Base-by-base conservation (phyloP, 2,113 vertebrate genomes). In the Riparia riparia region DNA sequence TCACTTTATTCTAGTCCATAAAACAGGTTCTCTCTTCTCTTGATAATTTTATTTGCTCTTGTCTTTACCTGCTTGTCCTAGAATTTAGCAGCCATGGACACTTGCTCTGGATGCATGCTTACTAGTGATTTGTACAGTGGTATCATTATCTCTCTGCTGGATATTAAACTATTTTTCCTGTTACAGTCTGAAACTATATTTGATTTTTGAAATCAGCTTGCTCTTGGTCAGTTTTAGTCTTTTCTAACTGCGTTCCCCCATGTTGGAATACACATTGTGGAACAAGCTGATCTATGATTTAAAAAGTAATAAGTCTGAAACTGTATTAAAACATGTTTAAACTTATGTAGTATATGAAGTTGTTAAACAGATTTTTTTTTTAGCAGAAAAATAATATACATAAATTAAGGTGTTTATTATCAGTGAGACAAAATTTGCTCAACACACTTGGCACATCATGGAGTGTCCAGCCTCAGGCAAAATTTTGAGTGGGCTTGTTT, bases 321-420 rank as follows among this genome's bases (percentile, higher is more conserved):
- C 25, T 50, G 45, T 17, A 57, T 21, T 32, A 89, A 3, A 15
- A 34, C 2, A 4, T n/a, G 5, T 65, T 90, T 65, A 87, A 82
- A 28, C 14, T 79, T 61, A 10, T 0, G 0, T 49, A n/a, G 63
- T 37, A 19, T 2, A 54, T 18, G 25, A 54, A 92, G 25, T 14
- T 2, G 1, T 44, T 73, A 34, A 79, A 29, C 7, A 65, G 8
- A 51, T 85, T 71, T 7, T 71, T 7, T 71, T 68, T 74, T 56
- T 42, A 66, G 20, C 22, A 61, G 31, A 73, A 61, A 0, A 63
- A 17, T 32, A 69, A 45, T 4, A 4, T 32, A n/a, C 10, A 6
- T 49, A 61, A 73, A 56, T 47, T 50, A 82, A 65, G 3, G 21
- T 39, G 7, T 71, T 92, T 78, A 25, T 56, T 61, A 13, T 31